Percentiles rank a stretch among this genome's conserved stretches.
Conservation (phyloP, 2,888 invertebrate genomes). For the Coremacera marginata region DNA sequence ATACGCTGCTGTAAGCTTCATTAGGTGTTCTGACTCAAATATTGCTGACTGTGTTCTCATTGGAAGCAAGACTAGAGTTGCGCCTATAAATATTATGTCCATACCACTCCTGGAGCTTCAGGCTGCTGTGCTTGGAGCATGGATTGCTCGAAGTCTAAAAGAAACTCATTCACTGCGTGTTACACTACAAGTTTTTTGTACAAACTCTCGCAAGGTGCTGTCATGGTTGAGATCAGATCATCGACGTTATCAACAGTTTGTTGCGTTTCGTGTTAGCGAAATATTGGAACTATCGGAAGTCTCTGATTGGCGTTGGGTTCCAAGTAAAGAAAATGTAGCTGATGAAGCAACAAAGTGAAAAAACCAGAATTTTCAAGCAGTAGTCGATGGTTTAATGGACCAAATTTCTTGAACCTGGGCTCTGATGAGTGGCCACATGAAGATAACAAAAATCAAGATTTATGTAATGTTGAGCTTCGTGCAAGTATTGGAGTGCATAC, state of each 20-base stretch:
- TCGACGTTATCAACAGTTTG: slow-evolving; percentile 38
- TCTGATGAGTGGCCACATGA: neutral
- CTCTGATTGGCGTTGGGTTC: slow-evolving; percentile 34
- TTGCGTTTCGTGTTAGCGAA: slow-evolving; percentile 19
- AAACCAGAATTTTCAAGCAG: neutral
- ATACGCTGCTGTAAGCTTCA: slow-evolving; percentile 40
- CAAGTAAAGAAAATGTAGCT: slow-evolving; percentile 31
- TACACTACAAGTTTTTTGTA: slow-evolving; percentile 6
- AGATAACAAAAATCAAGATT: too few species aligned
- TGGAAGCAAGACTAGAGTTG: slow-evolving; percentile 40
- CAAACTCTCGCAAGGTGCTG: slow-evolving; percentile 26
- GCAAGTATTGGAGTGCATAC: too few species aligned
- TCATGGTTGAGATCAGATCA: slow-evolving; percentile 11
- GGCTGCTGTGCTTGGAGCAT: neutral
- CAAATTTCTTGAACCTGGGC: neutral
- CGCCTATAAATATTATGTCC: slow-evolving; percentile 37
- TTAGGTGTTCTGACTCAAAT: slow-evolving; percentile 23
- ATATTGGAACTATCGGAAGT: slow-evolving; percentile 24
- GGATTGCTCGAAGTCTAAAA: too few species aligned
- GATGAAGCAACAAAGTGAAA: slow-evolving; percentile 40
- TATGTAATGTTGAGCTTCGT: too few species aligned
- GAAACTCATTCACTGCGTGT: too few species aligned
- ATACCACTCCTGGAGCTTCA: slow-evolving; percentile 39
- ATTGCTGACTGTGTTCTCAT: slow-evolving; percentile 29
- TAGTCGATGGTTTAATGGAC: slow-evolving; percentile 28